Base-by-base conservation (phyloP, 2,888 invertebrate genomes). In the Conchocele bisecta region DNA sequence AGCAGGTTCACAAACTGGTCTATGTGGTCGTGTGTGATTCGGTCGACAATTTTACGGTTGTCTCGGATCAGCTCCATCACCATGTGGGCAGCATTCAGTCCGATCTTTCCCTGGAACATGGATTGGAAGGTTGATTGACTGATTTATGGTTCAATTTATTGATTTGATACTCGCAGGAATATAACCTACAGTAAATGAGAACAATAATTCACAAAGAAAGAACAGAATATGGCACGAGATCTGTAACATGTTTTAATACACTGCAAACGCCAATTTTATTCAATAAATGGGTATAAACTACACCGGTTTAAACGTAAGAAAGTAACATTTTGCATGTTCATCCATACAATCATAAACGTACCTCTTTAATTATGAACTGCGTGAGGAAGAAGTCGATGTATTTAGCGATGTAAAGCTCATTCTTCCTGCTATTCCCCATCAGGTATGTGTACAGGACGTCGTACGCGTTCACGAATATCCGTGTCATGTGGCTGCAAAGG, bases 361-460 rank as follows among this genome's bases (percentile, higher is more conserved):
- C 86, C 78, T 85, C 85, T 63, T 86, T 86, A 54, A 83, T 85
- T 57, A 85, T 86, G 75, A 90, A 90, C 78, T 90, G 90, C 22
- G 84, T 88, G 50, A 89, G 80, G 76, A 90, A 90, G 84, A 90
- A 89, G 76, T 89, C 88, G 44, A 91, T 89, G 75, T 91, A 88
- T 60, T 90, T 88, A 33, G 89, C 90, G 22, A 91, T 89, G 78
- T 91, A 91, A 50, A 91, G 81, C 65, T 90, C 91, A 80, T 91
- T 91, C 75, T 91, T 91, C 22, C 90, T 74, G 29, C 90, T 89
- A 81, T 91, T 78, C 1, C 91, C 91, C 83, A 84, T 84, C 59
- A 90, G 77, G 64, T 91, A 91, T 2, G 86, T 85, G 81, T 88
- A 85, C 58, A 91, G 76, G 6, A 89, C 86, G 50, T 87, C 85